Conservation (phyloP, 2,113 vertebrate genomes). For the Hipposideros armiger region DNA sequence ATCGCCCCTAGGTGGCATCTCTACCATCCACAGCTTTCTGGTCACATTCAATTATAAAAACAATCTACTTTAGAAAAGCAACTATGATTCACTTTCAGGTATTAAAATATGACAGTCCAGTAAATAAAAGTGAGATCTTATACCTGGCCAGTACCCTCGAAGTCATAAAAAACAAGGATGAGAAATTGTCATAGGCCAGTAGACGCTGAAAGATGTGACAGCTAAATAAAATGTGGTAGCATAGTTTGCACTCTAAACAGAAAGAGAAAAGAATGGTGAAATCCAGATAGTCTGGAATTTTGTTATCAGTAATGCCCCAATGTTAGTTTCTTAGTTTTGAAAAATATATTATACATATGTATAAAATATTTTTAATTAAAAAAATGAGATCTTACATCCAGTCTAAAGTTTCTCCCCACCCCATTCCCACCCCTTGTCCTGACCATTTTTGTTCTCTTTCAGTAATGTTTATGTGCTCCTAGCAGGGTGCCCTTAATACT, state of each 20-base stretch:
- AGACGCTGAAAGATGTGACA: not conserved
- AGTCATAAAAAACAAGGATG: not conserved
- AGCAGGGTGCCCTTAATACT: not conserved
- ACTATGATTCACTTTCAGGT: not conserved
- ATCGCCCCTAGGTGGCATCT: not conserved
- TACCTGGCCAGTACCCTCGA: not conserved
- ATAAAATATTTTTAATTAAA: not conserved
- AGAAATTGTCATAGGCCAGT: not conserved
- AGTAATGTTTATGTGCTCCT: not conserved
- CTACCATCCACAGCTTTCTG: not conserved
- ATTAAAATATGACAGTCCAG: not conserved
- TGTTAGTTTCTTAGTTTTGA: not conserved
- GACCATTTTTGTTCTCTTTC: not conserved
- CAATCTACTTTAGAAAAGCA: slow-evolving; percentile 9
- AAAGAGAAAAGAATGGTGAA: not conserved
- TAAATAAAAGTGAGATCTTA: slow-evolving; percentile 14
- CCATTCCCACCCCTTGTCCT: not conserved
- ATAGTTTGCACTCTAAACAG: not conserved
- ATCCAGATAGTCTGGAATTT: not conserved
- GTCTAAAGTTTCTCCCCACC: not conserved
- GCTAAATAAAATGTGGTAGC: not conserved
- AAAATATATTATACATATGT: not conserved
- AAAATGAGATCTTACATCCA: not conserved
- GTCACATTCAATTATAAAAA: slow-evolving; percentile 47
- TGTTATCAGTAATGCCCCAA: not conserved